A percentile compares a stretch with the other conserved stretches of the same genome.
Conservation (phyloP, 2,113 vertebrate species). For the Sterrhoptilus dennistouni region DNA sequence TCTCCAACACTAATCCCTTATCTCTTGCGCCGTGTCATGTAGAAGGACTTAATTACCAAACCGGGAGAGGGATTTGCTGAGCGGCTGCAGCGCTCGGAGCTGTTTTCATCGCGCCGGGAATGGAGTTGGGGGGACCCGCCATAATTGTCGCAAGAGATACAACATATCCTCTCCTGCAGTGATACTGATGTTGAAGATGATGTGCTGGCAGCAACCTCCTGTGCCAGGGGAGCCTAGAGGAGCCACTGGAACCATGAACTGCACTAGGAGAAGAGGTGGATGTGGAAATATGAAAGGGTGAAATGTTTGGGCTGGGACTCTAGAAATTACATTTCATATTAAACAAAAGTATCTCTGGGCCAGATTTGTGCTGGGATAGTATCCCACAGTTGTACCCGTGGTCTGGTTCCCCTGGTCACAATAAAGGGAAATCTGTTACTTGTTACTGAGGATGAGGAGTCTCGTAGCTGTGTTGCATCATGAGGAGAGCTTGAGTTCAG, state of each 20-base stretch:
- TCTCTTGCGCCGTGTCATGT: neutral
- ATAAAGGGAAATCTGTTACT: neutral
- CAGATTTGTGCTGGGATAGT: neutral
- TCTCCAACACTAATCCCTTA: neutral
- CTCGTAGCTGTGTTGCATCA: neutral
- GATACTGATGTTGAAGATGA: neutral
- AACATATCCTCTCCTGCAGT: fast-evolving
- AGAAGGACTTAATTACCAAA: slow-evolving; percentile 17
- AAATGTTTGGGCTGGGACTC: neutral
- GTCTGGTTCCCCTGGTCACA: neutral
- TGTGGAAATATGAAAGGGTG: neutral
- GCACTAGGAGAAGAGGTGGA: neutral
- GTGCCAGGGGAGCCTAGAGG: neutral
- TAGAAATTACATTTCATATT: neutral
- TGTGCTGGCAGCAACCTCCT: neutral
- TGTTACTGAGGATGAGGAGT: neutral
- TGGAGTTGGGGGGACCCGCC: fast-evolving
- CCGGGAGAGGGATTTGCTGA: neutral
- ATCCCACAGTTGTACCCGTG: neutral
- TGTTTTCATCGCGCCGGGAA: fast-evolving
- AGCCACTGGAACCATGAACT: fast-evolving
- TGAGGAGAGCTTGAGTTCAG: neutral
- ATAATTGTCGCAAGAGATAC: neutral
- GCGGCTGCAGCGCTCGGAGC: neutral
- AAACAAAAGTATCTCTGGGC: neutral